A percentile compares a stretch with the other conserved stretches of the same genome.
These are phyloP conservation scores for Euura saliciscinereae DNA, from an alignment of 1,140 invertebrate species.

Conservation along the genomic window DNA sequence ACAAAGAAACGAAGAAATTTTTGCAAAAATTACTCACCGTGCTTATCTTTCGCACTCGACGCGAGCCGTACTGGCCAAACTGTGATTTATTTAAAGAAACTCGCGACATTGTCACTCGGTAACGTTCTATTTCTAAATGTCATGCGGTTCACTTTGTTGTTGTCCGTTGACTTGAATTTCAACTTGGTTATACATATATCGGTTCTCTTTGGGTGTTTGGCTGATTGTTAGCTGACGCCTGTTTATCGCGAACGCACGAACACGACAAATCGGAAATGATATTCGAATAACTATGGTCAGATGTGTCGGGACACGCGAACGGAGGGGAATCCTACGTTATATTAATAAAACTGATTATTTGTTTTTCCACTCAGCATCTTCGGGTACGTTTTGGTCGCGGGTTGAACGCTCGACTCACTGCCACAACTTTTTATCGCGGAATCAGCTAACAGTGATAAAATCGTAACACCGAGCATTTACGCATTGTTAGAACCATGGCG, in stretches of 20 bases:
- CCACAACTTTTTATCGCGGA: background rate
- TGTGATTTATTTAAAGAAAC: constrained; percentile 59
- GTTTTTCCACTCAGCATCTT: background rate
- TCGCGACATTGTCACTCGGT: constrained; percentile 52
- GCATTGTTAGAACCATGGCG: background rate
- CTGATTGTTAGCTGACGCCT: no score
- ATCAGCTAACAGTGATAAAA: background rate
- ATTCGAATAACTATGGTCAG: no score
- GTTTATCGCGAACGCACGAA: no score
- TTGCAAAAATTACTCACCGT: constrained; percentile 49
- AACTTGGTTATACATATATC: no score
- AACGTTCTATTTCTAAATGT: background rate
- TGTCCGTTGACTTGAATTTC: background rate
- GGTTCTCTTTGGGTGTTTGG: no score
- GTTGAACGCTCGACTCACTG: no score
- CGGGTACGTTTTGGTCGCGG: no score
- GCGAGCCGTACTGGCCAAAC: constrained; percentile 56
- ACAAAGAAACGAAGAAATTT: no score
- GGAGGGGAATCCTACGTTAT: no score
- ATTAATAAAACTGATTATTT: no score
- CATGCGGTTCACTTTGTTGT: background rate
- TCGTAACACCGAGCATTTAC: background rate
- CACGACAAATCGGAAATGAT: no score
- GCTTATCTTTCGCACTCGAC: constrained; percentile 58
- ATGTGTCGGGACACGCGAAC: no score